These are phyloP conservation scores for Lymantria dispar DNA, from an alignment of 2,888 invertebrate species.

Conservation along the genomic window DNA sequence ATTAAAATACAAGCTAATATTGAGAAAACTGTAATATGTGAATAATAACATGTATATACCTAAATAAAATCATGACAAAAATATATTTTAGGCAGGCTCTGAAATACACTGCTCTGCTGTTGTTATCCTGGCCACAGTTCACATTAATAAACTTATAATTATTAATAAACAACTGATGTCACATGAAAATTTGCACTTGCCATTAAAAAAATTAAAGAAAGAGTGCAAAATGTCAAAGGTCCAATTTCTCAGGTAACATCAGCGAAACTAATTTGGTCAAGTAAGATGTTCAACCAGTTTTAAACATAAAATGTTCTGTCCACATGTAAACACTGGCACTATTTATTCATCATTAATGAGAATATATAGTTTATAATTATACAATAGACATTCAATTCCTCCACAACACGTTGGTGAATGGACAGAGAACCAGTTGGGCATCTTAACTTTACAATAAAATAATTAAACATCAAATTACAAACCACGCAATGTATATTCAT, in stretches of 20 bases:
- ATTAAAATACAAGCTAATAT: slow-evolving; percentile 84
- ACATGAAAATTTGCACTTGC: slow-evolving; percentile 66
- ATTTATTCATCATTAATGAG: slow-evolving; percentile 26
- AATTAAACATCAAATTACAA: slow-evolving; percentile 79
- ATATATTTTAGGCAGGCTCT: slow-evolving; percentile 83
- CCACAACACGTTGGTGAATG: slow-evolving; percentile 47
- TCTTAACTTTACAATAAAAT: slow-evolving; percentile 78
- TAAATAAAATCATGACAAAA: slow-evolving; percentile 83
- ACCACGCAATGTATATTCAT: slow-evolving; percentile 81
- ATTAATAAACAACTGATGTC: slow-evolving; percentile 66
- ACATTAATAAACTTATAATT: slow-evolving; percentile 75
- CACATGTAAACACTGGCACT: slow-evolving; percentile 43
- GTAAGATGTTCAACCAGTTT: slow-evolving; percentile 77
- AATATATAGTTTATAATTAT: slow-evolving; percentile 39
- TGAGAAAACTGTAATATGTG: slow-evolving; percentile 83
- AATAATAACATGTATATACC: slow-evolving; percentile 83
- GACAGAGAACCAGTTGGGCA: slow-evolving; percentile 74
- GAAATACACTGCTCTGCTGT: slow-evolving; percentile 78
- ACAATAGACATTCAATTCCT: slow-evolving; percentile 59
- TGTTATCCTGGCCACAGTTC: slow-evolving; percentile 80
- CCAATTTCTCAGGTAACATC: slow-evolving; percentile 68
- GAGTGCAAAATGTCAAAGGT: slow-evolving; percentile 56
- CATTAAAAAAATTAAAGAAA: slow-evolving; percentile 47
- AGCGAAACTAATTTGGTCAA: slow-evolving; percentile 72
- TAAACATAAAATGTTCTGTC: slow-evolving; percentile 53